Percentiles rank a stretch among this genome's conserved stretches.
Evolutionary conservation across 23 tunicate species (phyloP).

Genomic region (Halocynthia roretzi): DNA sequence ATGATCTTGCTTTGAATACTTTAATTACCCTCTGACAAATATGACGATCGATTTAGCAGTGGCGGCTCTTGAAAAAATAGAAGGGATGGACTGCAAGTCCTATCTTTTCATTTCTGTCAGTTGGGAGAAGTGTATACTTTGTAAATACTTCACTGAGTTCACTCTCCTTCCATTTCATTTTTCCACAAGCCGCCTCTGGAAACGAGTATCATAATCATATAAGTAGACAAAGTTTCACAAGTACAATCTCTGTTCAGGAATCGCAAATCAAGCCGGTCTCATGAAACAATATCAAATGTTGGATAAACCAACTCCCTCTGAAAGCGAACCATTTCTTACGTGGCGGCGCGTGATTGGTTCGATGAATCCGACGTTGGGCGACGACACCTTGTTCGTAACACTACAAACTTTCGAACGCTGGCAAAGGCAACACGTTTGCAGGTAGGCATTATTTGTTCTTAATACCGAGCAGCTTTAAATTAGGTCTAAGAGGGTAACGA

Average conservation of each 20-base stretch:
- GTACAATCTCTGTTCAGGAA: conserved; percentile 26
- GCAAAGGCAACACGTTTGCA: conserved; percentile 62
- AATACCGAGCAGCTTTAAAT: not conserved
- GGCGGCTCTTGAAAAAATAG: no score
- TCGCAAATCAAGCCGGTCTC: conserved; percentile 59
- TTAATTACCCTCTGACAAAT: no score
- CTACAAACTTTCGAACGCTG: conserved; percentile 56
- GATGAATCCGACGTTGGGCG: conserved; percentile 52
- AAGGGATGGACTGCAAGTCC: no score
- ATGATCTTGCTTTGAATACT: no score
- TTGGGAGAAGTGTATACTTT: no score
- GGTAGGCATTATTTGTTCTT: conserved; percentile 25
- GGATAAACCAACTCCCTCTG: conserved; percentile 21
- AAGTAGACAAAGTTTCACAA: not conserved
- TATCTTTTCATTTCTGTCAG: no score
- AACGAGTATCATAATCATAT: not conserved
- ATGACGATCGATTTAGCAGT: no score
- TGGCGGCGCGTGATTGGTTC: conserved; percentile 50
- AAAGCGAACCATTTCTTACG: conserved; percentile 25
- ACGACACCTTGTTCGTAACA: conserved; percentile 47
- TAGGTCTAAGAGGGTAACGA: no score
- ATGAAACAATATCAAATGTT: conserved; percentile 68
- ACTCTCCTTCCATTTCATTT: not conserved
- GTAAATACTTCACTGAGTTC: no score
- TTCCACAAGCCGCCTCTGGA: not conserved